Evolutionary conservation across 2,888 invertebrate species (phyloP).

Genomic region (Icerya purchasi): DNA sequence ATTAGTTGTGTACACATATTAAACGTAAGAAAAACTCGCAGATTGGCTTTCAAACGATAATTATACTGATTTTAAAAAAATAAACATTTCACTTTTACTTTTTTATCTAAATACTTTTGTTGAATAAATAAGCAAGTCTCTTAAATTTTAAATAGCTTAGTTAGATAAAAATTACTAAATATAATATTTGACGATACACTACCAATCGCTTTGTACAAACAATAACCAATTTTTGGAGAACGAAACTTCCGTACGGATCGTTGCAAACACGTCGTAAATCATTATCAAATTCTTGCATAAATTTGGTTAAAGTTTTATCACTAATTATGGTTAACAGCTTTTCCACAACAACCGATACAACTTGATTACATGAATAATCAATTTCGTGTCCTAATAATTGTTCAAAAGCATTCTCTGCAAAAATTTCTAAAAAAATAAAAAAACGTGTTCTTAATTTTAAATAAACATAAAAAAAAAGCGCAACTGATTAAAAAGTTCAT

Average conservation of each 20-base stretch:
- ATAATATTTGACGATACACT: no score
- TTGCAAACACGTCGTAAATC: constrained; percentile 46
- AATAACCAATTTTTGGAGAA: constrained; percentile 44
- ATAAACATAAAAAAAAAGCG: neutral
- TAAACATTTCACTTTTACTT: no score
- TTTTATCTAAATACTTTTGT: no score
- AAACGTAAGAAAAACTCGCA: no score
- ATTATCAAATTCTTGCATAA: constrained; percentile 37
- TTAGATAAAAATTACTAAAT: no score
- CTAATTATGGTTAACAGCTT: constrained; percentile 45
- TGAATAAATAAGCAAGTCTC: no score
- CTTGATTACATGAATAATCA: constrained; percentile 52
- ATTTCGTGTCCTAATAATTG: constrained; percentile 47
- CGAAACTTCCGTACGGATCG: constrained; percentile 58
- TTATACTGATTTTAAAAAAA: no score
- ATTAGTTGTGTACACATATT: no score
- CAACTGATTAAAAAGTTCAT: no score
- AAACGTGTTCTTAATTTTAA: neutral
- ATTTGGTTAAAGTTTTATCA: constrained; percentile 38
- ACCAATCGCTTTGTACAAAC: constrained; percentile 30
- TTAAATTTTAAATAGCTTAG: no score
- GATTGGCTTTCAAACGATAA: no score
- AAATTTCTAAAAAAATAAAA: constrained; percentile 30
- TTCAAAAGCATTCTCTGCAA: constrained; percentile 54
- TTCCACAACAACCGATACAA: constrained; percentile 57